Evolutionary conservation across 2,888 invertebrate genomes (phyloP).

Genomic region (Ecdyonurus torrentis): DNA sequence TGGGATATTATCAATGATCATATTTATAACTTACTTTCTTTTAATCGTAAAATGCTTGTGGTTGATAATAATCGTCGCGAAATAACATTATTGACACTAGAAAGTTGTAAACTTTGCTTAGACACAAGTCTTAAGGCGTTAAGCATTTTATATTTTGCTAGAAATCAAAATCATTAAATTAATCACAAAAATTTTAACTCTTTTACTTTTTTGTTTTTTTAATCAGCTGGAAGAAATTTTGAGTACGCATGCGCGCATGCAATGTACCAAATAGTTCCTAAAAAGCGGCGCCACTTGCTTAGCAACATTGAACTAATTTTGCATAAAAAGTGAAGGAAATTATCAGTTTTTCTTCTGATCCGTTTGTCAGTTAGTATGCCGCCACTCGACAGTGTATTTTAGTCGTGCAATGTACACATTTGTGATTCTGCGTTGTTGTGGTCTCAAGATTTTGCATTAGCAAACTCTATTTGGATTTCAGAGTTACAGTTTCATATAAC

Average conservation of each 20-base stretch:
- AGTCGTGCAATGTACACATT: background rate
- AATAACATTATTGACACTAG: background rate
- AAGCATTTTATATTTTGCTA: background rate
- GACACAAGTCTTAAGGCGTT: background rate
- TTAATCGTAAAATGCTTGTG: conserved; percentile 23
- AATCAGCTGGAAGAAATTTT: background rate
- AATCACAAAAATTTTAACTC: background rate
- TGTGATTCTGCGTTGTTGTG: background rate
- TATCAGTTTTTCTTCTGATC: too few relatives aligned
- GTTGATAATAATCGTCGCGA: background rate
- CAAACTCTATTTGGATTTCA: too few relatives aligned
- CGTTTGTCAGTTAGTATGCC: too few relatives aligned
- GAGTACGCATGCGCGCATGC: background rate
- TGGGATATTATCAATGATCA: too few relatives aligned
- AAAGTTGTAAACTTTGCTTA: background rate
- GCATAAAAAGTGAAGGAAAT: background rate
- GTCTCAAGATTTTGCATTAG: background rate
- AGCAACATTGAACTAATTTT: background rate
- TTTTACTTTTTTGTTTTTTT: background rate
- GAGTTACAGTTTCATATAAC: too few relatives aligned
- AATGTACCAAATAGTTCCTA: background rate
- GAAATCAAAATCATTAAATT: background rate
- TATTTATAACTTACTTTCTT: conserved; percentile 43
- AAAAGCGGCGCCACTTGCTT: background rate
- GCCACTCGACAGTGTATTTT: too few relatives aligned